Conservation (phyloP, 2,797 vertebrate genomes). For the Betta splendens region DNA sequence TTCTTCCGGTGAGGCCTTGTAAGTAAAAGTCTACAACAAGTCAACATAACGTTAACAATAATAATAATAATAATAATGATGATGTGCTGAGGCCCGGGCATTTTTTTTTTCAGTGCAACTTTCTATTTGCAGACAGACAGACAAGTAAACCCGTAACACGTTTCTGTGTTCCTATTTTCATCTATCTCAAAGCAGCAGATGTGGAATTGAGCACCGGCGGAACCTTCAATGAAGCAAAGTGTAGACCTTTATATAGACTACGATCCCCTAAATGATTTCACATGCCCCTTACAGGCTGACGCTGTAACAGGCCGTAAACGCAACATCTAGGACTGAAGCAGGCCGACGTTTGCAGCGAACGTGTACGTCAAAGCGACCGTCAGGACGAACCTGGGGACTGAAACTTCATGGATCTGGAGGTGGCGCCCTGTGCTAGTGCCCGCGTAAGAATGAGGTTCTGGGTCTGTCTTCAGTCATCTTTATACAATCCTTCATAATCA, state of each 20-base stretch:
- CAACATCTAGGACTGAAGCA: conserved; percentile 46
- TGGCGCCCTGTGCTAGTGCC: conserved; percentile 8
- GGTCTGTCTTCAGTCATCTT: conserved; percentile 10
- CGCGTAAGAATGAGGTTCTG: conserved; percentile 11
- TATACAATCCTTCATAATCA: conserved; percentile 44
- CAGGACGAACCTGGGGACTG: conserved; percentile 21
- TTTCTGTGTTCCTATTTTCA: too few relatives aligned
- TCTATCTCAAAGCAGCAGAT: too few relatives aligned
- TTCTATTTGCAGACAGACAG: neutral
- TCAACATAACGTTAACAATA: neutral
- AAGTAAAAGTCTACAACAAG: neutral
- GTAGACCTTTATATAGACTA: conserved; percentile 38
- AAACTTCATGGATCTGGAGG: conserved; percentile 13
- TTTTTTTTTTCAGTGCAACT: too few relatives aligned
- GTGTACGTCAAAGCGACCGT: conserved; percentile 39
- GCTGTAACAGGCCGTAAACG: conserved; percentile 60
- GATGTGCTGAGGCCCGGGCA: neutral
- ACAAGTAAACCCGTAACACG: too few relatives aligned
- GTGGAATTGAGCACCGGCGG: conserved; percentile 18
- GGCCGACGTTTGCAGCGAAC: conserved; percentile 13
- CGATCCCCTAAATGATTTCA: conserved; percentile 63
- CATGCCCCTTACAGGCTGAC: conserved; percentile 42
- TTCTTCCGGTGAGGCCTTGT: neutral
- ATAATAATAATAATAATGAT: neutral
- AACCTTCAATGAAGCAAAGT: conserved; percentile 33